Conservation (phyloP, 2,888 invertebrate species). For the Octonoba sinensis region DNA sequence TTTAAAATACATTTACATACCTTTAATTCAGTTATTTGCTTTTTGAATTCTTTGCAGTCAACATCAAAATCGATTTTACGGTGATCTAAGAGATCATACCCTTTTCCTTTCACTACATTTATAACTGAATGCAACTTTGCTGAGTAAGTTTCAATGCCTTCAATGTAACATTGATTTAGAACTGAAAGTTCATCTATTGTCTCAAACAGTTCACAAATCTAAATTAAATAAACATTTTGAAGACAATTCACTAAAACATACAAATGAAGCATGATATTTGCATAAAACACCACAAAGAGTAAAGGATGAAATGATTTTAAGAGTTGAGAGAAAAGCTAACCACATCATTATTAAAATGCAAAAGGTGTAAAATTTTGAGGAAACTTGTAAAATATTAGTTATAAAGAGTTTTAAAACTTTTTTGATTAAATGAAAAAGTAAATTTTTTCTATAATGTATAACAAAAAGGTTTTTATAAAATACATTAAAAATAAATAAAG, state of each 20-base stretch:
- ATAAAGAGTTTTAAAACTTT: too few relatives aligned
- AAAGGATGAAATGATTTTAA: slow-evolving; percentile 67
- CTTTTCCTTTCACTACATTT: slow-evolving; percentile 78
- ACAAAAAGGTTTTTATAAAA: too few relatives aligned
- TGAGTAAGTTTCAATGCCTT: slow-evolving; percentile 83
- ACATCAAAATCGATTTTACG: slow-evolving; percentile 81
- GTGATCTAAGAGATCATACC: slow-evolving; percentile 85
- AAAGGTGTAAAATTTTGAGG: too few relatives aligned
- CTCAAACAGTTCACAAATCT: slow-evolving; percentile 83
- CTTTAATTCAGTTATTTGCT: slow-evolving; percentile 80
- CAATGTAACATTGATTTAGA: slow-evolving; percentile 82
- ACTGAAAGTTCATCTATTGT: slow-evolving; percentile 81
- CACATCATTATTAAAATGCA: too few relatives aligned
- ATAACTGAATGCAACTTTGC: slow-evolving; percentile 79
- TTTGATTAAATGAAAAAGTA: too few relatives aligned
- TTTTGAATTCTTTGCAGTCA: slow-evolving; percentile 82
- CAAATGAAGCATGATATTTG: too few relatives aligned
- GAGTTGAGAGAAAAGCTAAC: slow-evolving; percentile 62
- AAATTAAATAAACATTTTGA: slow-evolving; percentile 57
- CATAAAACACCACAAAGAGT: too few relatives aligned
- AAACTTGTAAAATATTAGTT: too few relatives aligned
- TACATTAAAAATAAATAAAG: too few relatives aligned
- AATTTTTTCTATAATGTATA: too few relatives aligned
- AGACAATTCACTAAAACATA: slow-evolving; percentile 64
- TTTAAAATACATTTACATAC: slow-evolving; percentile 68